Evolutionary conservation across 2,797 vertebrate genomes (phyloP), one percentile per base, ranked within the genome.

Genomic region (Tokudaia muenninki): DNA sequence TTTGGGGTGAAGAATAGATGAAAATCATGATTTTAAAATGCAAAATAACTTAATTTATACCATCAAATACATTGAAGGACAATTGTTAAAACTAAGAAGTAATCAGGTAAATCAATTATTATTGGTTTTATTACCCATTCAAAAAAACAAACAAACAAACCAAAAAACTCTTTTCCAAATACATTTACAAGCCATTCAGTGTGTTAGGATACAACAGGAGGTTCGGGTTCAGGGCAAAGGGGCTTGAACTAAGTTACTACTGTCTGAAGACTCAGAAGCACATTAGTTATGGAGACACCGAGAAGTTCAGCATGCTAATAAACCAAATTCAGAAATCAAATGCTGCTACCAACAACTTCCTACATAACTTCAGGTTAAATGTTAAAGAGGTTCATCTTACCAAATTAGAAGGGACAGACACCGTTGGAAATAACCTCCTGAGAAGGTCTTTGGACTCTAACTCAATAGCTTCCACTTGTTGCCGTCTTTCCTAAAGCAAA

Each of bases 371-470:
- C 55, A 91, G 9, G 17, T 29, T 70, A 83, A 61, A 24, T 14
- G 19, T 44, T 44, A 47, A 92, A 59, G 41, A 91, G 95, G 90
- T 94, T 80, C 61, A 52, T 92, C 98, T 99, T 99, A 99, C 99
- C 99, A 99, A 94, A 9, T 96, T 96, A 82, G 98, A 97, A 97
- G 99, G 99, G 77, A 99, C 98, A 97, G 99, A 99, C 89, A 99
- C 99, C 16, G 98, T 98, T 52, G 99, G 99, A 97, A 99, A 99
- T 88, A 99, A 98, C 98, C 99, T 99, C 98, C 99, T 99, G 84
- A 99, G 98, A 95, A 99, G 98, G 31, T 99, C 98, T 96, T 99
- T 98, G 67, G 99, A 99, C 97, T 99, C 99, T 0, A 99, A 98
- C 97, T 99, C 99, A 50, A 98, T 98, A 63, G 95, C 96, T 96